phyloP scores from a whole-genome alignment of 2,113 vertebrate genomes.

The Arvicanthis niloticus region DNA sequence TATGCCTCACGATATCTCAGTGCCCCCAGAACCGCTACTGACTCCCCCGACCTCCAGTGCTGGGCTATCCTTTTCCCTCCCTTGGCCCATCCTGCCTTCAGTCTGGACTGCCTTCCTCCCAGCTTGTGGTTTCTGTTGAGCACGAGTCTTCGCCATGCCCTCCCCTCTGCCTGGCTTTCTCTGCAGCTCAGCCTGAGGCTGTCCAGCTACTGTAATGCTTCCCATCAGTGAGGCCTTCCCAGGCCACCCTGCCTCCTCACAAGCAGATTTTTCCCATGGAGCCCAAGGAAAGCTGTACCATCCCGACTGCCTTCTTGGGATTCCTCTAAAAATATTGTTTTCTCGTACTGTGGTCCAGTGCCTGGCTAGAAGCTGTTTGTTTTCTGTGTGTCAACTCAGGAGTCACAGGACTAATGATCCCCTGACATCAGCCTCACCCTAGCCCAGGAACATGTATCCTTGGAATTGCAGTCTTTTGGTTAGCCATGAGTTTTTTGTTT shows the following conservation, averaged over 20 bases:
- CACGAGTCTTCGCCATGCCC: rapidly evolving
- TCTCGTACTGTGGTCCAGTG: rapidly evolving
- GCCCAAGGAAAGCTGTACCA: background rate
- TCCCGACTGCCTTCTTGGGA: rapidly evolving
- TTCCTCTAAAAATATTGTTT: no score
- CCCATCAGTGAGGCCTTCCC: background rate
- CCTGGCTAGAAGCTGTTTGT: background rate
- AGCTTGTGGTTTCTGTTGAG: background rate
- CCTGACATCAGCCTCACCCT: rapidly evolving
- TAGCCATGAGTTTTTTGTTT: background rate
- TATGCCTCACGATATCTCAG: background rate
- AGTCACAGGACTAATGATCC: rapidly evolving
- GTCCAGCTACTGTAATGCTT: rapidly evolving
- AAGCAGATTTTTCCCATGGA: background rate
- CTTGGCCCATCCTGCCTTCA: background rate
- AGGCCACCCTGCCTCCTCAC: background rate
- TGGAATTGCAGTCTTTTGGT: rapidly evolving
- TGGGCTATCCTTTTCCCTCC: background rate
- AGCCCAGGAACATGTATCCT: rapidly evolving
- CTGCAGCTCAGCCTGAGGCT: background rate
- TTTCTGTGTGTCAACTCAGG: background rate
- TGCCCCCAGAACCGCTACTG: background rate
- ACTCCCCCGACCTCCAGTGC: background rate
- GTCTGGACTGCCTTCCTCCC: background rate
- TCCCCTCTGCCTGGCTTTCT: background rate